Conservation (phyloP, 2,888 invertebrate species). For the Lampropteryx suffumata region DNA sequence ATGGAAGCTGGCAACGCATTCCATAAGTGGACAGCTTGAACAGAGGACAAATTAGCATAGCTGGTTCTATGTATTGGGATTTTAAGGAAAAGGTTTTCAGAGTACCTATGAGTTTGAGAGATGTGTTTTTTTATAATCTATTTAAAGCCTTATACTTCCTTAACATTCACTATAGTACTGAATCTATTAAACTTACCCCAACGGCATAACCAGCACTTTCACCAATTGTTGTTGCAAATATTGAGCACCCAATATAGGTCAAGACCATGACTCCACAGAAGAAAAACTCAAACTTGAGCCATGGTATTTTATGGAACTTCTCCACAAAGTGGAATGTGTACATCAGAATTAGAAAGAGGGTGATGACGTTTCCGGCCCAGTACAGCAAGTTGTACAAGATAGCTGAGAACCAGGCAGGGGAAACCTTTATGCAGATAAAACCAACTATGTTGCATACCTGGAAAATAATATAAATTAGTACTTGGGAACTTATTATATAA, state of each 20-base stretch:
- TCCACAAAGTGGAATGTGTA: slow-evolving; percentile 94
- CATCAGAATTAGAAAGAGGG: slow-evolving; percentile 86
- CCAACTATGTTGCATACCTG: slow-evolving; percentile 88
- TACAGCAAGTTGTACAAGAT: slow-evolving; percentile 90
- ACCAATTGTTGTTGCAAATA: slow-evolving; percentile 85
- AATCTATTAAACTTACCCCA: slow-evolving; percentile 84
- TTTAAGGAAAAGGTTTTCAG: too few species aligned
- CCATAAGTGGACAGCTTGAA: too few species aligned
- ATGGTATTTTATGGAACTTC: slow-evolving; percentile 90
- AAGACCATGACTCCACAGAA: slow-evolving; percentile 87
- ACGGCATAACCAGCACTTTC: slow-evolving; percentile 86
- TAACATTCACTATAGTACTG: background rate
- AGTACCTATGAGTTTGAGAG: too few species aligned
- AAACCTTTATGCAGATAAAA: slow-evolving; percentile 90
- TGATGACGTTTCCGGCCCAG: slow-evolving; percentile 91
- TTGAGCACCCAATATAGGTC: slow-evolving; percentile 89
- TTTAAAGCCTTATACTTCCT: too few species aligned
- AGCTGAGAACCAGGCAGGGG: slow-evolving; percentile 84
- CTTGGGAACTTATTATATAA: too few species aligned
- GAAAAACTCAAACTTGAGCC: slow-evolving; percentile 91
- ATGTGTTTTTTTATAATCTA: too few species aligned
- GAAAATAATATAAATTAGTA: slow-evolving; percentile 26
- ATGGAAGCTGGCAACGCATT: too few species aligned
- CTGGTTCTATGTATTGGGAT: too few species aligned
- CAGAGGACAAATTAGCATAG: too few species aligned